Percentiles rank a stretch among this genome's conserved stretches.
These are phyloP conservation scores for human (Homo sapiens) DNA, from an alignment of 2,113 vertebrate genomes.

Conservation along the genomic window GRCh38 chr3:78304001-78304500, in stretches of 20 bases:
- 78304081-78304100: slow-evolving; percentile 16
- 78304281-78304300: slow-evolving; percentile 85
- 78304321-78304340: slow-evolving; percentile 79
- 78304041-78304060: background rate
- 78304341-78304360: slow-evolving; percentile 75
- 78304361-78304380: slow-evolving; percentile 64
- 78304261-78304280: slow-evolving; percentile 84
- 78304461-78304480: background rate
- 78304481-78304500: slow-evolving; percentile 42
- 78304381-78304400: slow-evolving; percentile 69
- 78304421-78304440: slow-evolving; percentile 6
- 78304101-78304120: background rate
- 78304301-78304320: slow-evolving; percentile 83
- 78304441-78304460: background rate
- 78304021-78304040: slow-evolving; percentile 4
- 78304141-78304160: background rate
- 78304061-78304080: background rate
- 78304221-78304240: slow-evolving; percentile 79
- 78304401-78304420: slow-evolving; percentile 18
- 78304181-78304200: slow-evolving; percentile 59
- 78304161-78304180: slow-evolving; percentile 66
- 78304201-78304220: slow-evolving; percentile 73
- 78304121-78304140: slow-evolving; percentile 35
- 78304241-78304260: slow-evolving; percentile 85
- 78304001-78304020: slow-evolving; percentile 54